Evolutionary conservation across 2,113 vertebrate genomes (phyloP), one percentile per base, ranked within the genome.

Genomic region (Cygnus buccinator): DNA sequence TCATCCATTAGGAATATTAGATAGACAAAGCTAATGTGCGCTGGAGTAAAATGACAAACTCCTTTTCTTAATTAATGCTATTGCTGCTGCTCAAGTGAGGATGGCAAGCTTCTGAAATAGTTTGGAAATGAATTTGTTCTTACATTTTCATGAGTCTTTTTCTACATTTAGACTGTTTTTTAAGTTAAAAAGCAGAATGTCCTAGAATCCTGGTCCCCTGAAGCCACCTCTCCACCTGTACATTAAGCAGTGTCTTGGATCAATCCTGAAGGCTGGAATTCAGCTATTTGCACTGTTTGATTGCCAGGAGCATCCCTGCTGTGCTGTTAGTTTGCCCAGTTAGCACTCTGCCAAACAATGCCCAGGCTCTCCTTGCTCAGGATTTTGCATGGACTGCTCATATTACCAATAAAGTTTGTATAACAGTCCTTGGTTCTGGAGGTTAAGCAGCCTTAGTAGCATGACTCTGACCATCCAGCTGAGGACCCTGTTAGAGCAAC

Each of bases 1-100:
- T 85, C 75, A 90, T 90, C 84, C 89, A 92, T 95, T 96, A 94
- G 93, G 89, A 96, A 91, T 95, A 95, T 83, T 79, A 94, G 93
- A 87, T 12, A 94, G 91, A 91, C 83, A 87, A 91, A 93, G 48
- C 73, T 92, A 94, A 94, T 82, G 66, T 81, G 54, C 26, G 44
- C 46, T 81, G 76, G 62, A 93, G 48, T 75, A 94, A 94, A 75
- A 89, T 76, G 57, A 93, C 87, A 93, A 70, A 65, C 35, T 87
- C 59, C 6, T 95, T 71, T 77, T 58, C 87, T 89, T 95, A 94
- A 94, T 96, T 96, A 94, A 93, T 95, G 70, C 22, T 37, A 78
- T 75, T 58, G 15, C 29, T 90, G 70, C 35, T 89, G 65, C 73
- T 89, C 16, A 2, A 93, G 65, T 46, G 59, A 89, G 50, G 16